Conservation (phyloP, 2,888 invertebrate species). For the Aleiodes leptofemur region DNA sequence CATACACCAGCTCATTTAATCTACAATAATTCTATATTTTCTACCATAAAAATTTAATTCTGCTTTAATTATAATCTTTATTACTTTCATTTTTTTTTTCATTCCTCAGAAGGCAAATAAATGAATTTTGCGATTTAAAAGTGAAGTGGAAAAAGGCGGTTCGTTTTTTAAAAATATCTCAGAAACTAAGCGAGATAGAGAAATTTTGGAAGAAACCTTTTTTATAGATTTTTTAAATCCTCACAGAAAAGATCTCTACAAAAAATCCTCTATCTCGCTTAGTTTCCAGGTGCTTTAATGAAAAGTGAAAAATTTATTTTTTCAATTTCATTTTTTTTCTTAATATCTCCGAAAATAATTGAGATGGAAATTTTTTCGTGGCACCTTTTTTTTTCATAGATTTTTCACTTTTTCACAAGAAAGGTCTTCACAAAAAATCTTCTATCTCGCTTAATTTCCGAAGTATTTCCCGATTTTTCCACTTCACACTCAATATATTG, state of each 20-base stretch:
- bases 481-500: neutral
- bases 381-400: too few species aligned
- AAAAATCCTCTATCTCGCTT: too few species aligned
- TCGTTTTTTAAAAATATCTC: too few species aligned
- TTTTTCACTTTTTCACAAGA: too few species aligned
- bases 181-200: too few species aligned
- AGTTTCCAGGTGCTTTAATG: too few species aligned
- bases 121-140: conserved; percentile 34
- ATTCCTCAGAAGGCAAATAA: conserved; percentile 16
- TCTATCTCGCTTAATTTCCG: neutral
- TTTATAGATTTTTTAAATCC: conserved; percentile 16
- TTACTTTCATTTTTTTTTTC: conserved; percentile 32
- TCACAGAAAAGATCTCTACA: neutral
- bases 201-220: too few species aligned
- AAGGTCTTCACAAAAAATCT: too few species aligned
- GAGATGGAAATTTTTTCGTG: too few species aligned
- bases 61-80: conserved; percentile 23
- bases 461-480: neutral
- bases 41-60: conserved; percentile 47
- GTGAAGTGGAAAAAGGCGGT: conserved; percentile 8
- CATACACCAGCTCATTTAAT: conserved; percentile 73
- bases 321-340: too few species aligned
- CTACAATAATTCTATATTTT: conserved; percentile 44
- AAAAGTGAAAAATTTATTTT: too few species aligned
- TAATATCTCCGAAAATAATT: too few species aligned